These are phyloP conservation scores for Dryobota labecula DNA, from an alignment of 2,888 invertebrate genomes.

Conservation along the genomic window DNA sequence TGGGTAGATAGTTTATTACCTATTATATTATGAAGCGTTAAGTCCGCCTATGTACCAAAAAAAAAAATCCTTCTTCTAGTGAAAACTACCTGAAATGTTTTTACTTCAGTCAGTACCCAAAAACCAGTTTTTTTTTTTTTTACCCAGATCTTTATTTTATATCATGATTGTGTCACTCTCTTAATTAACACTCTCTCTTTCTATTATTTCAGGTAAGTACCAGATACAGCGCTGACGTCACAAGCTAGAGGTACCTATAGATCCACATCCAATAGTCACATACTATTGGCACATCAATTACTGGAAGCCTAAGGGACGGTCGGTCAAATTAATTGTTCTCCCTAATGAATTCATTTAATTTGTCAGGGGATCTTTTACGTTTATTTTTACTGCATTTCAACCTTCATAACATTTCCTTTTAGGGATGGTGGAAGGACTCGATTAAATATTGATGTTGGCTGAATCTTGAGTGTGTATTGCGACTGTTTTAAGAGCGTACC, in stretches of 20 bases:
- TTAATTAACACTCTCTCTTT: conserved; percentile 27
- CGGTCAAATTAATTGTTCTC: conserved; percentile 52
- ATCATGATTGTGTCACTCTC: neutral
- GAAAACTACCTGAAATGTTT: neutral
- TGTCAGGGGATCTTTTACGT: conserved; percentile 38
- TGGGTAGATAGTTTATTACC: too few species aligned
- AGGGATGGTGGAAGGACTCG: neutral
- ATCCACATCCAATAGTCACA: conserved; percentile 15
- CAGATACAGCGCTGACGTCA: conserved; percentile 24
- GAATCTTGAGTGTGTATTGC: neutral
- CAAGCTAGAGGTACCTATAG: conserved; percentile 26
- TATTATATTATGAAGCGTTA: too few species aligned
- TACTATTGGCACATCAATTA: conserved; percentile 36
- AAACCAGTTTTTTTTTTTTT: too few species aligned
- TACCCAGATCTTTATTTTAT: too few species aligned
- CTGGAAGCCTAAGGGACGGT: conserved; percentile 21
- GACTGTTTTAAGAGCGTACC: neutral
- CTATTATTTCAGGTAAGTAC: conserved; percentile 72
- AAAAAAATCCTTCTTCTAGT: neutral
- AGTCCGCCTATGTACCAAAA: too few species aligned
- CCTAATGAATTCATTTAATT: conserved; percentile 55
- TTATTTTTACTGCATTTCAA: conserved; percentile 36
- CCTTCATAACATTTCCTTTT: conserved; percentile 29
- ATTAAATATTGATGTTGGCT: conserved; percentile 7
- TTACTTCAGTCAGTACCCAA: too few species aligned